Conservation (phyloP, 2,888 invertebrate genomes). For the Saturnia japonica region DNA sequence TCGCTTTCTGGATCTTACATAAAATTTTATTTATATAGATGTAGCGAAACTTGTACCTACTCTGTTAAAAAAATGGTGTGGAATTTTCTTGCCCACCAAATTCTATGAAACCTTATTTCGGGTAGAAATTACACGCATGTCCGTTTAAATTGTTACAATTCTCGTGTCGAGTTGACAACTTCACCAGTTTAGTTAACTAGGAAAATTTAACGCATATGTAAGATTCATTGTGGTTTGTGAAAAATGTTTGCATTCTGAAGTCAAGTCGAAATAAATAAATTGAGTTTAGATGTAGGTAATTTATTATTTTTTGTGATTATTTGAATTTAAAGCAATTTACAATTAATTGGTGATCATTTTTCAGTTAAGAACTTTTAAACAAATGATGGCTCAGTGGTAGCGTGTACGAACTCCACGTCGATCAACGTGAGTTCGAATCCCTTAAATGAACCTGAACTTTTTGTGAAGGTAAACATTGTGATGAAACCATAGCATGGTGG, state of each 20-base stretch:
- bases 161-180: constrained; percentile 19
- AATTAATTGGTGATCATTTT: too few species aligned
- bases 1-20: neutral
- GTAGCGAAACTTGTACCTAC: neutral
- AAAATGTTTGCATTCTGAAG: constrained; percentile 17
- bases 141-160: constrained; percentile 16
- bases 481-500: too few species aligned
- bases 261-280: constrained; percentile 1
- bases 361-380: too few species aligned
- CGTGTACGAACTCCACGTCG: too few species aligned
- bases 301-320: neutral
- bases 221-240: constrained; percentile 14
- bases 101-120: constrained; percentile 2
- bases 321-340: too few species aligned
- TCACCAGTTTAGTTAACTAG: constrained; percentile 27
- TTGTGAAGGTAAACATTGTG: too few species aligned
- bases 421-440: too few species aligned
- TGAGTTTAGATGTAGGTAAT: neutral
- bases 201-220: constrained; percentile 26
- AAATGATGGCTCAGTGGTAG: too few species aligned
- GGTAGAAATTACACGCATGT: constrained; percentile 16
- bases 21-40: neutral
- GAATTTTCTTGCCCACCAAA: neutral
- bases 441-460: too few species aligned
- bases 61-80: too few species aligned